phyloP scores from a whole-genome alignment of 2,888 invertebrate species.

The Euzophera pinguis region DNA sequence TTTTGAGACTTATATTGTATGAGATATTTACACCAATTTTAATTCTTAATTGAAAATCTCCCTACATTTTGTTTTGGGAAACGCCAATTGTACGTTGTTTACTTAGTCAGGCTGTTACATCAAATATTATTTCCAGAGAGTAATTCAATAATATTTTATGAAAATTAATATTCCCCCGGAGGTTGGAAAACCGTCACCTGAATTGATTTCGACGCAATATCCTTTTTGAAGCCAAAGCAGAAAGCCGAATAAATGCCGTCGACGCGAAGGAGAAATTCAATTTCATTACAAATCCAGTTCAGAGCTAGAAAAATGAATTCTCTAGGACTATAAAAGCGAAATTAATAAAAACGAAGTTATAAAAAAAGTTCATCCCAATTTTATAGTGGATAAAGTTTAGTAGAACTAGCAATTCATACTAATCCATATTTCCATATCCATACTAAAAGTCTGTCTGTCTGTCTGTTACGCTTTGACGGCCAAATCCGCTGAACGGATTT shows the following conservation, averaged over 20 bases:
- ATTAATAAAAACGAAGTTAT: slow-evolving; percentile 20
- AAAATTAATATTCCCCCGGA: slow-evolving; percentile 57
- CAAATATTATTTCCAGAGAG: not conserved
- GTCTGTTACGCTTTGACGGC: too few relatives aligned
- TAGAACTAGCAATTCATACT: not conserved
- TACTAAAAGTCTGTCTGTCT: too few relatives aligned
- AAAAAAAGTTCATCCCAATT: not conserved
- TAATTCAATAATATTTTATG: slow-evolving; percentile 25
- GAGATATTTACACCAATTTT: too few relatives aligned
- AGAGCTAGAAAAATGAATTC: slow-evolving; percentile 41
- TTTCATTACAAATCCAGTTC: slow-evolving; percentile 56
- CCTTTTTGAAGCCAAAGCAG: slow-evolving; percentile 64
- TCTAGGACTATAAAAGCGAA: slow-evolving; percentile 30
- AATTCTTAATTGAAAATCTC: too few relatives aligned
- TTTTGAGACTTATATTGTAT: too few relatives aligned
- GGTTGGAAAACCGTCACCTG: slow-evolving; percentile 58
- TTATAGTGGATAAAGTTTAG: not conserved
- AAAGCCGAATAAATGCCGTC: slow-evolving; percentile 64
- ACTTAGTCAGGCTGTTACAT: not conserved
- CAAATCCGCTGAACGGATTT: too few relatives aligned
- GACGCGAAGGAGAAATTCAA: slow-evolving; percentile 60
- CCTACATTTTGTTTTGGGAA: too few relatives aligned
- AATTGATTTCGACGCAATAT: slow-evolving; percentile 75
- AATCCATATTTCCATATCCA: too few relatives aligned
- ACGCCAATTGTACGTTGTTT: not conserved